Base-by-base conservation (phyloP, 2,797 vertebrate species). In the Aphelocoma californica region DNA sequence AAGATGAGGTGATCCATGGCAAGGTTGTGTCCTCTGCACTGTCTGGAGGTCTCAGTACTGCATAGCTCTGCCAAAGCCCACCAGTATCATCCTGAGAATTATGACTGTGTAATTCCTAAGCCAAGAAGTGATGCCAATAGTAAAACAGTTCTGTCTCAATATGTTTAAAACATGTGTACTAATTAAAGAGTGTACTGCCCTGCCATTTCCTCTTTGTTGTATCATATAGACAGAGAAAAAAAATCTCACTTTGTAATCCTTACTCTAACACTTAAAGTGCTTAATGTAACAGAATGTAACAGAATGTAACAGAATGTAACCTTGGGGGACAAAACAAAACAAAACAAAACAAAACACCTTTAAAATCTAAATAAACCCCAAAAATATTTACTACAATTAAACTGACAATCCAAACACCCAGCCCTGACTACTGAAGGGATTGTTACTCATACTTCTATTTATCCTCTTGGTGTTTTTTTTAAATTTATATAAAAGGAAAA, bases 401-500 rank as follows among this genome's bases (percentile, higher is more conserved):
- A 57, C 2, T 66, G 40, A 73, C 7, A 92, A 95, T 34, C 31
- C 74, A 90, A 94, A 92, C 51, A 66, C 38, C 86, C 31, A 90
- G 5, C 4, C n/a, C 21, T 79, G 18, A 19, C n/a, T 95, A 79
- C 56, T 54, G 28, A 90, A 81, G 28, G 48, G 57, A 92, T 34
- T 79, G 40, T 8, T 12, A 81, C 31, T 92, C 88, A 13, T 66
- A 48, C 2, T 88, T 77, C 44, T 51, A 10, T 53, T 23, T 81
- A n/a, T 71, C 21, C 44, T 65, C 17, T 2, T 60, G 1, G 1
- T 3, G 2, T 3, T 32, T 90, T 90, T 61, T 61, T 42, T 3
- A 31, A 92, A 92, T 71, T 77, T 83, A 81, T 96, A 86, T 80
- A 85, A 75, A 69, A 73, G 9, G 85, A 87, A 78, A 73, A 61